Conservation (phyloP, 2,797 vertebrate genomes). For the Tenualosa ilisha region DNA sequence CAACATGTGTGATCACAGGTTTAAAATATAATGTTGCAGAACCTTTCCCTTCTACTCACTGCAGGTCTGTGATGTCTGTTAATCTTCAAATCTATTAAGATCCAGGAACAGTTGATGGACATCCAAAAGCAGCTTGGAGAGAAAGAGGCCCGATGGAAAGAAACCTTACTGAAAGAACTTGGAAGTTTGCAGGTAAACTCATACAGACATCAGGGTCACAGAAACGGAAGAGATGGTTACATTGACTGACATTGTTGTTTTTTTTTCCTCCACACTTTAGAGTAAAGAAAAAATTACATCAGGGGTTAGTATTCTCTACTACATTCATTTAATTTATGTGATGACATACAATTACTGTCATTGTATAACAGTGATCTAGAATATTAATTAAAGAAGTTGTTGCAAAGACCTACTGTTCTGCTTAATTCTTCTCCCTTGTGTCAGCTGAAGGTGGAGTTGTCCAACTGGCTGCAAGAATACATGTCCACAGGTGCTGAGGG, state of each 20-base stretch:
- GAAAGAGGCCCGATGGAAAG: not conserved
- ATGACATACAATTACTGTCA: not conserved
- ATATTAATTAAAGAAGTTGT: not conserved
- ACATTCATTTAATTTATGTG: not conserved
- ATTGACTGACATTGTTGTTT: not conserved
- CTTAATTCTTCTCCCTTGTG: not conserved
- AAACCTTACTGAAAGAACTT: not conserved
- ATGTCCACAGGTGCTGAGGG: not conserved
- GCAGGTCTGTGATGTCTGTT: no score
- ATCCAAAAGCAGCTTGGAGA: not conserved
- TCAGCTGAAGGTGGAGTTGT: not conserved
- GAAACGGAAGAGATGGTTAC: not conserved
- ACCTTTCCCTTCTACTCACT: not conserved
- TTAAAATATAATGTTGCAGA: not conserved
- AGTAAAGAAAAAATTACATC: not conserved
- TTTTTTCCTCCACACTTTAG: not conserved
- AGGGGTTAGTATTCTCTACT: not conserved
- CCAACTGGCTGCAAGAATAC: constrained; percentile 10
- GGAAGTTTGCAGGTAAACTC: not conserved
- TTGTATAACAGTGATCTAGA: not conserved
- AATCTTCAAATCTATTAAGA: not conserved
- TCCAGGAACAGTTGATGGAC: not conserved
- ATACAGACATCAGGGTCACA: not conserved
- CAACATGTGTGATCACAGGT: not conserved
- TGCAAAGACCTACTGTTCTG: not conserved